A percentile compares a stretch with the other conserved stretches of the same genome.
phyloP scores from a whole-genome alignment of 2,113 vertebrate genomes.

The Todiramphus saurophagus region DNA sequence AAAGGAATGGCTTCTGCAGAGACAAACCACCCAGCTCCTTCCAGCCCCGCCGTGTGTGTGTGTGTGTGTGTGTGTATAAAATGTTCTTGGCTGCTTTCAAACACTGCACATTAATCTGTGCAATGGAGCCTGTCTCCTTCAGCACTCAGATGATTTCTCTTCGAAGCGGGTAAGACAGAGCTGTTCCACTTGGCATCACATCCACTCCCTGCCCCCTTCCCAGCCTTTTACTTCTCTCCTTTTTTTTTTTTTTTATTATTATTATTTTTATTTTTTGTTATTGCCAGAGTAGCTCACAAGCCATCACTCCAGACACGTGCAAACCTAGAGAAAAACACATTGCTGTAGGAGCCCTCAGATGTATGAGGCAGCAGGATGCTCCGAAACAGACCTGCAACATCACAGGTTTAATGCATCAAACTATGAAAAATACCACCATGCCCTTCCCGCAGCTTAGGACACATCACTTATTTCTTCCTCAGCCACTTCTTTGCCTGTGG shows the following conservation, averaged over 20 bases:
- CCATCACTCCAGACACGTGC: background rate
- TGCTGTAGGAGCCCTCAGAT: background rate
- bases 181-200: constrained; percentile 32
- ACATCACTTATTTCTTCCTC: background rate
- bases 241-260: background rate
- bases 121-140: constrained; percentile 27
- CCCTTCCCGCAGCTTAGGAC: background rate
- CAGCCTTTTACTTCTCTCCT: background rate
- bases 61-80: background rate
- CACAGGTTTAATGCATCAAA: constrained; percentile 33
- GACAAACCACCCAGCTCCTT: constrained; percentile 20
- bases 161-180: background rate
- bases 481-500: background rate
- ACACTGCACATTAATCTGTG: constrained; percentile 10
- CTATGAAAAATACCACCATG: constrained; percentile 42
- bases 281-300: background rate
- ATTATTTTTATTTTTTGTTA: background rate
- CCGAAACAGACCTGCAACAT: constrained; percentile 20
- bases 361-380: background rate
- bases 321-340: background rate
- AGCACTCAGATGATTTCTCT: constrained; percentile 36
- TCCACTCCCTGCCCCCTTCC: background rate
- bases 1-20: constrained; percentile 25
- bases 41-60: background rate
- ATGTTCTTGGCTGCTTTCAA: constrained; percentile 41